Base-by-base conservation (phyloP, 2,113 vertebrate genomes). In the Tricholaema leucomelas region DNA sequence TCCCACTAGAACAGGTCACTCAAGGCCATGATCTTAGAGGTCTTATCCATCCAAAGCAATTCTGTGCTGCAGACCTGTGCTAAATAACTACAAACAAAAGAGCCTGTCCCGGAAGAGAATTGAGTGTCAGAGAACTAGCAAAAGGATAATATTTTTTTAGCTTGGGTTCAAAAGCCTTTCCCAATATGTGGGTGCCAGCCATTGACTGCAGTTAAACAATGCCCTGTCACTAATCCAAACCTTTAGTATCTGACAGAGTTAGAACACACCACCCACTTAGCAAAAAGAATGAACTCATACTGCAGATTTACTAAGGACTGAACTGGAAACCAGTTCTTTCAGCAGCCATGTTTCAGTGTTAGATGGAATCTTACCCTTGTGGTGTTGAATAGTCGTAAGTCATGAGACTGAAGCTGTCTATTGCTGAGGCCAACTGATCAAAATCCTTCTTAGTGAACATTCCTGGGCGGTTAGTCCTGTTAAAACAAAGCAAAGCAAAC, bases 381-480 rank as follows among this genome's bases (percentile, higher is more conserved):
- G 98, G 98, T 1, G 96, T 94, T 33, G 99, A 99, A 93, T 98
- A 99, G 97, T 99, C 99, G 0, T 99, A 99, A 0, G 99, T 99
- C 99, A 99, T 99, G 78, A 99, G 98, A 93, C 99, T 99, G 97
- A 99, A 99, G 81, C 98, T 97, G 19, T 99, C 99, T 65, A 99
- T 92, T 5, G 96, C 77, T 0, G 98, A 98, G 8, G 98, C 99
- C 97, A 99, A 92, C 85, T 98, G 97, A 81, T 99, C 98, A 93
- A 99, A 98, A 83, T 99, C 98, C 77, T 98, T 98, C 75, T 96
- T 97, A 5, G 98, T 98, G 94, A 99, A 99, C 98, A 98, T 98
- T 42, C 99, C 99, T 0, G 97, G 97, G 88, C 98, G 98, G 74
- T 98, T 98, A 1, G 97, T 96, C 92, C 99, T 99, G 95, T 82